Conservation (phyloP, 2,888 invertebrate genomes). For the Callinectes sapidus region DNA sequence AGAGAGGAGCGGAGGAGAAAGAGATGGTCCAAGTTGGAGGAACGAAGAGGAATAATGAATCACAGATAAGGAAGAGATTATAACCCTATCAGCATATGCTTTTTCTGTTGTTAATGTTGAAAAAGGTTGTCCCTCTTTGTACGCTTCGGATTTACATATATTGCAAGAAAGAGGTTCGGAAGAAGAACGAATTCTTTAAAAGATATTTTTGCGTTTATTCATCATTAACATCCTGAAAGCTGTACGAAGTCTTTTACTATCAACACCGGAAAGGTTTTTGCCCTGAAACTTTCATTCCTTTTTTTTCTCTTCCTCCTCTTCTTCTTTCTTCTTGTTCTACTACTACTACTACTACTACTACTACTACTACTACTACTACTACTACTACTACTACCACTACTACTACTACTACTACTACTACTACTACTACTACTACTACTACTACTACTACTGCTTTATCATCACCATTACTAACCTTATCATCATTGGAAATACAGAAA, state of each 20-base stretch:
- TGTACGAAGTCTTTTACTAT: too few relatives aligned
- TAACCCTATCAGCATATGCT: neutral
- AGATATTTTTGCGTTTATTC: neutral
- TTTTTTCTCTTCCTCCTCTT: too few relatives aligned
- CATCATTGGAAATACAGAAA: neutral
- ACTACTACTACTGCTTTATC: neutral
- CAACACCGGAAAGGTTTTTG: too few relatives aligned
- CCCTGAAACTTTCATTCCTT: too few relatives aligned
- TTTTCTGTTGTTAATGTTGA: neutral
- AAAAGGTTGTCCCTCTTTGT: neutral
- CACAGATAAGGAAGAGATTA: neutral
- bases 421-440: constrained; percentile 37
- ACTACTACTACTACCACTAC: constrained; percentile 25
- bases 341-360: neutral
- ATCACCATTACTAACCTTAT: neutral
- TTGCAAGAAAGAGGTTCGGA: neutral
- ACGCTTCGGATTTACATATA: neutral
- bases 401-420: constrained; percentile 38
- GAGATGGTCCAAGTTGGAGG: neutral
- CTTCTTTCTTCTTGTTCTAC: too few relatives aligned
- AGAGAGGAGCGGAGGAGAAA: neutral
- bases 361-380: constrained; percentile 29
- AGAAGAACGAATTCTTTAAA: neutral
- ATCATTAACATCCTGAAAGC: neutral
- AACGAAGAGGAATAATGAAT: neutral